phyloP scores from a whole-genome alignment of 2,888 invertebrate species.

The Ecdyonurus torrentis region DNA sequence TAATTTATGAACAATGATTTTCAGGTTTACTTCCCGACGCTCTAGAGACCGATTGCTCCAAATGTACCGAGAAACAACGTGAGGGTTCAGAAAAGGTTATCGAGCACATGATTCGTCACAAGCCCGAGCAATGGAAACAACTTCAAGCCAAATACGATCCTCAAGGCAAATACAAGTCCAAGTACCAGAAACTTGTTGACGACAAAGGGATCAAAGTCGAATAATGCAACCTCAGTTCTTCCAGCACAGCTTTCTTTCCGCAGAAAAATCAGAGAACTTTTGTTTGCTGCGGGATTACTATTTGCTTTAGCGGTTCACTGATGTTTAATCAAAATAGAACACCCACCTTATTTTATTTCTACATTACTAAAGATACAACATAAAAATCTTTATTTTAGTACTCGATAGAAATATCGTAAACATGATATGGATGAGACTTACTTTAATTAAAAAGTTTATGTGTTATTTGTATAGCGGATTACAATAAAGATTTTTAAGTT shows the following conservation, averaged over 20 bases:
- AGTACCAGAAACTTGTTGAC: slow-evolving; percentile 31
- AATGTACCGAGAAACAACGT: slow-evolving; percentile 49
- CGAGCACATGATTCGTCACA: slow-evolving; percentile 44
- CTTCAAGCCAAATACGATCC: slow-evolving; percentile 52
- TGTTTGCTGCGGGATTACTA: neutral
- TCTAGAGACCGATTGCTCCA: slow-evolving; percentile 42
- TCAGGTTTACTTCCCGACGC: slow-evolving; percentile 53
- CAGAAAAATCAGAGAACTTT: neutral
- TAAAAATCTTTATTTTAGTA: no score
- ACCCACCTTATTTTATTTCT: no score
- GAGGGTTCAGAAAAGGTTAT: slow-evolving; percentile 45
- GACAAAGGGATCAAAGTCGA: neutral
- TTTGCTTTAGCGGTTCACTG: no score
- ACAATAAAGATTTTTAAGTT: no score
- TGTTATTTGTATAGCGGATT: no score
- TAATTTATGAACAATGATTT: no score
- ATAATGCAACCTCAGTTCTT: neutral
- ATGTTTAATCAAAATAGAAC: no score
- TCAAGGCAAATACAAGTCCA: slow-evolving; percentile 41
- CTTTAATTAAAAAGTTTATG: no score
- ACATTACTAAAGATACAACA: no score
- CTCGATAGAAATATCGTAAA: no score
- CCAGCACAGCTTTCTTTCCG: neutral
- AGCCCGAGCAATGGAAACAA: slow-evolving; percentile 43
- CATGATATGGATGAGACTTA: no score